These are phyloP conservation scores for Cyprinodon variegatus DNA, from an alignment of 2,113 vertebrate species.

Conservation along the genomic window DNA sequence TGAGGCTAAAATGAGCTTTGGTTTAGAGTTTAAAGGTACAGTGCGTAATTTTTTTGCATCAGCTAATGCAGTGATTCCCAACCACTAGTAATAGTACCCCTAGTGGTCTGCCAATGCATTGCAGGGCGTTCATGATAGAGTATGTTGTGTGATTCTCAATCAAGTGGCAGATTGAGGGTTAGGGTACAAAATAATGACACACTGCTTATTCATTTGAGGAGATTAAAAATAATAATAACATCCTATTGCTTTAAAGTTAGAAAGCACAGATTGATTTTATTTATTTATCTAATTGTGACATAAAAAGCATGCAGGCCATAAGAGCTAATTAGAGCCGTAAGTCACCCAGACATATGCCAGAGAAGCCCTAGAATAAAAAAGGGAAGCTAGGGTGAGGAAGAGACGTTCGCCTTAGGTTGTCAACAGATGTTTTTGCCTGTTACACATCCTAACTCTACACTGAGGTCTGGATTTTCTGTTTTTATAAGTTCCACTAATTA, in stretches of 20 bases:
- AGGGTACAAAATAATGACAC: background rate
- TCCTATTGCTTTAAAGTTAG: background rate
- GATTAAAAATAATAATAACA: background rate
- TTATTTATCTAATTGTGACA: background rate
- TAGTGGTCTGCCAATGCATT: too few relatives aligned
- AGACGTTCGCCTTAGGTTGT: background rate
- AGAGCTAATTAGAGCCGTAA: background rate
- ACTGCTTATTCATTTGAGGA: background rate
- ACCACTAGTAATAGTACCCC: too few relatives aligned
- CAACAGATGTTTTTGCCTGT: constrained; percentile 3
- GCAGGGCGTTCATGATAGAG: too few relatives aligned
- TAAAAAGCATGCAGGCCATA: background rate
- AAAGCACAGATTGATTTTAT: background rate
- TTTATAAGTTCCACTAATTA: background rate
- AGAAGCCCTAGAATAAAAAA: background rate
- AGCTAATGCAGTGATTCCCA: too few relatives aligned
- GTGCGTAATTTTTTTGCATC: too few relatives aligned
- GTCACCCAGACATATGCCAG: background rate
- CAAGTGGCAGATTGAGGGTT: background rate
- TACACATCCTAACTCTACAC: background rate
- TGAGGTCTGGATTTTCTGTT: background rate
- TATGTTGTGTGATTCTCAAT: too few relatives aligned
- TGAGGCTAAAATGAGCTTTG: too few relatives aligned
- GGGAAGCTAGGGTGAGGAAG: background rate
- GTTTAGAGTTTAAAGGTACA: too few relatives aligned